These are phyloP conservation scores for Leptocoma aspasia DNA, from an alignment of 2,113 vertebrate species.

Conservation along the genomic window DNA sequence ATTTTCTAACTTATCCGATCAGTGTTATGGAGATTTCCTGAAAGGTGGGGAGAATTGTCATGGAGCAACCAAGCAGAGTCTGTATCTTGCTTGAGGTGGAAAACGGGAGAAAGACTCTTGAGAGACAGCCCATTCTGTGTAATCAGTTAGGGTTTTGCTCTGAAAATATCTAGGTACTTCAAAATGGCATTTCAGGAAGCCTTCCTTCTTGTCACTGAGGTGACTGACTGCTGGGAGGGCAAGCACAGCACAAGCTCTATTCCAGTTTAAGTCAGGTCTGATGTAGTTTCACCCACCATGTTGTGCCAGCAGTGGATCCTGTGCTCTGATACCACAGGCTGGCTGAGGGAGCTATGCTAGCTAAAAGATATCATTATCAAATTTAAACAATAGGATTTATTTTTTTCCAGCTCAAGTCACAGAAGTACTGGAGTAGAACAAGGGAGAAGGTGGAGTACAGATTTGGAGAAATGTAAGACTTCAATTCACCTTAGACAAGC, in stretches of 20 bases:
- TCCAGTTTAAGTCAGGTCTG: rapidly evolving
- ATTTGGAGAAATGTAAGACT: background rate
- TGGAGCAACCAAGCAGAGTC: background rate
- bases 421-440: background rate
- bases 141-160: background rate
- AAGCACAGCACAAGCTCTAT: background rate
- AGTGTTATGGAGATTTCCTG: background rate
- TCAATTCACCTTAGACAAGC: background rate
- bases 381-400: background rate
- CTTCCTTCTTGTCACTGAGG: background rate
- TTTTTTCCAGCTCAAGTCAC: background rate
- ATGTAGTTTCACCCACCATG: background rate
- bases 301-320: background rate
- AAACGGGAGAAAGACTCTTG: background rate
- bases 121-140: background rate
- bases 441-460: background rate
- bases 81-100: background rate
- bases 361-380: background rate
- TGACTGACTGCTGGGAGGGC: background rate
- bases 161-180: background rate
- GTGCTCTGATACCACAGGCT: background rate
- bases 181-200: background rate
- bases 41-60: background rate
- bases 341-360: background rate
- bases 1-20: background rate